Evolutionary conservation across 1,140 invertebrate species (phyloP).

Genomic region (Holotrichia oblita): DNA sequence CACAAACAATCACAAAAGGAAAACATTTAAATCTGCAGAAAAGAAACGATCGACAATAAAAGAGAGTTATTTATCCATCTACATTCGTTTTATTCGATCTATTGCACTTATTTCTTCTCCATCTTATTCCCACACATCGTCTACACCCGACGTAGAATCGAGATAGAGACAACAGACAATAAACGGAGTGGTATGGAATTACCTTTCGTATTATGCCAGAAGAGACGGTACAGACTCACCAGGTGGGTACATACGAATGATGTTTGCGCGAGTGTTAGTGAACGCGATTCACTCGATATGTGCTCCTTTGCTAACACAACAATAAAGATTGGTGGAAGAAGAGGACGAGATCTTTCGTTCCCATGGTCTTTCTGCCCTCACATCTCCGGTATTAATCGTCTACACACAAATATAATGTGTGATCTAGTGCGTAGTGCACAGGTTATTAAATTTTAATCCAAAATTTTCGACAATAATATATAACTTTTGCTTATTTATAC

Average conservation of each 20-base stretch:
- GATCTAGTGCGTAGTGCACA: neutral
- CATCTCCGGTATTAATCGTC: no score
- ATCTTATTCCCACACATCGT: neutral
- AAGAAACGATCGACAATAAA: slow-evolving; percentile 23
- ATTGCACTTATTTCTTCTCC: neutral
- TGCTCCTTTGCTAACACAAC: no score
- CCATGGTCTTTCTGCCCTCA: slow-evolving; percentile 5
- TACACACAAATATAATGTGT: no score
- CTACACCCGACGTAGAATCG: neutral
- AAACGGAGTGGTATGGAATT: slow-evolving; percentile 6
- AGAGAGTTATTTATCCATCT: slow-evolving; percentile 25
- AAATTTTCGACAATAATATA: no score
- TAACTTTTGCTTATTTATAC: no score
- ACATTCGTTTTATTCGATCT: slow-evolving; percentile 19
- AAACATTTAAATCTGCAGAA: no score
- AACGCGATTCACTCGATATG: no score
- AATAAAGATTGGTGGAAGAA: neutral
- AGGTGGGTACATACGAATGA: neutral
- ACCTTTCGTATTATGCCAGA: slow-evolving; percentile 11
- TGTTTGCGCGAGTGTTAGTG: neutral
- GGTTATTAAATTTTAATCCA: no score
- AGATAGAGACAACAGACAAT: neutral
- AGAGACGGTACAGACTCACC: slow-evolving; percentile 20
- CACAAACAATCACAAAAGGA: no score
- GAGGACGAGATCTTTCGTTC: neutral